Evolutionary conservation across 2,888 invertebrate genomes (phyloP).

Genomic region (Drosophila hamatofila): DNA sequence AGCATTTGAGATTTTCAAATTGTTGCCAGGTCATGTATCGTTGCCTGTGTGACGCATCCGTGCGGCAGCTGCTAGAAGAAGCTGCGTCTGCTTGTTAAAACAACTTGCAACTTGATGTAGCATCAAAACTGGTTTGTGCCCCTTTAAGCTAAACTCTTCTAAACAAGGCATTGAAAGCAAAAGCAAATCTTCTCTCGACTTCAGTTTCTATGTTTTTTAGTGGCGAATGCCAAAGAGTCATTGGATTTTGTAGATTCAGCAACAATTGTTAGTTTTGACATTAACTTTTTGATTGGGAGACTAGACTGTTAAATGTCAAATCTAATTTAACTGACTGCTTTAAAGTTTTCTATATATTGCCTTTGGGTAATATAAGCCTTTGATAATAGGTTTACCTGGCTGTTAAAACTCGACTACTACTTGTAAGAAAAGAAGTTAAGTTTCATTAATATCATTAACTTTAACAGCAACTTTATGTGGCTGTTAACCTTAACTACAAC

Average conservation of each 20-base stretch:
- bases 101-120: constrained; percentile 3
- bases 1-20: constrained; percentile 51
- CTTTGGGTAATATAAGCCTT: too few species aligned
- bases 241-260: not conserved
- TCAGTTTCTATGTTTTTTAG: not conserved
- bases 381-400: too few species aligned
- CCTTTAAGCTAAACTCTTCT: not conserved
- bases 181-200: not conserved
- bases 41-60: constrained; percentile 16
- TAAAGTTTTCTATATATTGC: not conserved
- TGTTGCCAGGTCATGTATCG: constrained; percentile 35
- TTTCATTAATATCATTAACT: too few species aligned
- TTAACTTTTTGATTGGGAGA: too few species aligned
- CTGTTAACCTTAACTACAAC: too few species aligned
- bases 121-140: constrained; percentile 25
- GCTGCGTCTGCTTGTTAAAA: not conserved
- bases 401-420: too few species aligned
- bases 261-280: not conserved
- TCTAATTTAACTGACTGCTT: not conserved
- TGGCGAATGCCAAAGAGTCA: not conserved
- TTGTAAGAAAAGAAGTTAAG: too few species aligned
- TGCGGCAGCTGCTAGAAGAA: constrained; percentile 29
- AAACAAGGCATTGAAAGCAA: not conserved
- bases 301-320: too few species aligned
- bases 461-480: too few species aligned